These are phyloP conservation scores for Pseudolycoriella hygida DNA, from an alignment of 2,888 invertebrate genomes.

Conservation along the genomic window DNA sequence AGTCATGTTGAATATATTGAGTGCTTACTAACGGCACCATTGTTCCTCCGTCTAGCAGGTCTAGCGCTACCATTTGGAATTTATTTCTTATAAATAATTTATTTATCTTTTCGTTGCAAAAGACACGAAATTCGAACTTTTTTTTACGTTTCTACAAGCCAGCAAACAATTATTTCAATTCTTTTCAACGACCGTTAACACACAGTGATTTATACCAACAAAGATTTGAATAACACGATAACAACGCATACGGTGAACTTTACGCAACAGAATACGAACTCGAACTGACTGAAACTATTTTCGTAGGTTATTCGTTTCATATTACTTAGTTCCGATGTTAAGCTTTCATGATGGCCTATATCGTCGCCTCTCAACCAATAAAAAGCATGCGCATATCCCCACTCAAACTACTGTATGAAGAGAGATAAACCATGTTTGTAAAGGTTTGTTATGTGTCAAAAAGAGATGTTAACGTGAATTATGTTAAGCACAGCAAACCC, in stretches of 20 bases:
- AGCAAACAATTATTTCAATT: too few species aligned
- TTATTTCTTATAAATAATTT: not conserved
- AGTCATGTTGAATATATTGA: conserved; percentile 93
- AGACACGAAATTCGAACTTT: too few species aligned
- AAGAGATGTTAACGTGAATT: not conserved
- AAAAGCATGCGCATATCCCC: conserved; percentile 9
- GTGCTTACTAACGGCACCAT: conserved; percentile 78
- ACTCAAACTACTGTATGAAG: conserved; percentile 3
- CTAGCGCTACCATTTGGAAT: conserved; percentile 67
- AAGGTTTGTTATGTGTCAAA: not conserved
- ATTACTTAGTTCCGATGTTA: not conserved
- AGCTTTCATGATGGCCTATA: conserved; percentile 8
- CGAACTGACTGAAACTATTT: conserved; percentile 5
- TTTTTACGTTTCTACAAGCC: too few species aligned
- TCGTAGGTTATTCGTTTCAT: not conserved
- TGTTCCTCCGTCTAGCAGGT: conserved; percentile 66
- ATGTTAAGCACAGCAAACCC: not conserved
- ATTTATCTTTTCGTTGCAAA: too few species aligned
- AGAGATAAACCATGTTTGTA: conserved; percentile 1
- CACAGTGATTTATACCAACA: too few species aligned
- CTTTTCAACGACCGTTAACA: too few species aligned
- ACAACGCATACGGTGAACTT: not conserved
- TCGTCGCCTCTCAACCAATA: conserved; percentile 6
- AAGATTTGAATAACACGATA: too few species aligned
- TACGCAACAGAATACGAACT: conserved; percentile 4